Evolutionary conservation across 2,888 invertebrate genomes (phyloP).

Genomic region (Cyclophora albipunctata): DNA sequence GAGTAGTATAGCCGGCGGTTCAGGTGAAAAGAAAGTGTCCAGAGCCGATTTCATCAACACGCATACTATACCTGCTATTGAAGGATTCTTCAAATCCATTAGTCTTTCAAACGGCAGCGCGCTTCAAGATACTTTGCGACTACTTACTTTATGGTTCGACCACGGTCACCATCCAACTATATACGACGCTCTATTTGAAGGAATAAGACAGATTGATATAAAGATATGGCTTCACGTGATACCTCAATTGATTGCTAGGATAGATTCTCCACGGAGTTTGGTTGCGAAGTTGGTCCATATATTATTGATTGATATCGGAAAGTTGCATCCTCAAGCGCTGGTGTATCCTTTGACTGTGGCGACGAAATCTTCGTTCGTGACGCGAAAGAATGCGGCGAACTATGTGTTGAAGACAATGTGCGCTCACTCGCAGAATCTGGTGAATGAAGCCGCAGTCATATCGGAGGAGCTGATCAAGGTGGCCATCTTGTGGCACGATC

Average conservation of each 20-base stretch:
- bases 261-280: conserved; percentile 92
- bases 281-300: conserved; percentile 95
- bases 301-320: conserved; percentile 96
- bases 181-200: conserved; percentile 93
- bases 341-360: conserved; percentile 98
- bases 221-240: conserved; percentile 99
- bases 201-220: conserved; percentile 93
- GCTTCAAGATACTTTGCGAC: conserved; percentile 94
- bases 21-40: conserved; percentile 61
- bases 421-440: conserved; percentile 92
- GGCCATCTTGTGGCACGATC: conserved; percentile 99
- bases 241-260: conserved; percentile 97
- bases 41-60: conserved; percentile 60
- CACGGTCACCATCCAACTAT: conserved; percentile 95
- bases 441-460: conserved; percentile 95
- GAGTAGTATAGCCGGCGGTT: conserved; percentile 59
- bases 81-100: conserved; percentile 97
- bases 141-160: conserved; percentile 98
- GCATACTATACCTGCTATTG: conserved; percentile 93
- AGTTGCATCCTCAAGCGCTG: conserved; percentile 96
- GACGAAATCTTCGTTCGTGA: conserved; percentile 90
- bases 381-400: conserved; percentile 91
- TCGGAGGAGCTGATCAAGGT: conserved; percentile 97
- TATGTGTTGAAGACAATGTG: conserved; percentile 96
- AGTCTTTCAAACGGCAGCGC: conserved; percentile 93